Evolutionary conservation across 2,888 invertebrate genomes (phyloP).

Genomic region (Andricus curvator): DNA sequence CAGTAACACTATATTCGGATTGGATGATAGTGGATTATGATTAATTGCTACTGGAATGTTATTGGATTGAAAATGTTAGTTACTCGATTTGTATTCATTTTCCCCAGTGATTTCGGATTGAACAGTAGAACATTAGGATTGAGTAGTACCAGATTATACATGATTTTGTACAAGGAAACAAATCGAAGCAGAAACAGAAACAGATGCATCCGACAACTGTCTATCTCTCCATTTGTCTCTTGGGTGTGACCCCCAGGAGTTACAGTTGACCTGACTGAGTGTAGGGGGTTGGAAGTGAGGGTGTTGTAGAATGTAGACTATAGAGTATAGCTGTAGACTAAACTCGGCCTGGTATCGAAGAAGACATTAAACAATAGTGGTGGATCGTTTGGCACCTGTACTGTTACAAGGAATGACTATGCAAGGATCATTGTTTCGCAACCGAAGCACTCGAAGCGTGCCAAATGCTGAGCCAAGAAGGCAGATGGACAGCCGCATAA

Average conservation of each 20-base stretch:
- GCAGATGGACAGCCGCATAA: constrained; percentile 36
- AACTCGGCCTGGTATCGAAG: background rate
- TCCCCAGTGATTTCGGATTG: too few species aligned
- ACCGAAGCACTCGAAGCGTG: constrained; percentile 19
- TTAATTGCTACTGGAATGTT: too few species aligned
- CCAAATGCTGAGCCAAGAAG: constrained; percentile 34
- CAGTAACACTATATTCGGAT: too few species aligned
- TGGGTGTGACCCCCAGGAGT: background rate
- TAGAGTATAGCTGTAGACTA: background rate
- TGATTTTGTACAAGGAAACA: background rate
- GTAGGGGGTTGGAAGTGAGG: too few species aligned
- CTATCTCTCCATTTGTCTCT: background rate
- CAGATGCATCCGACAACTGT: background rate
- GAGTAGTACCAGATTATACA: too few species aligned
- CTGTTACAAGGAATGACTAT: constrained; percentile 2
- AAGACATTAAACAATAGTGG: constrained; percentile 26
- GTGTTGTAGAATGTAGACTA: background rate
- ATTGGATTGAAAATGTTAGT: too few species aligned
- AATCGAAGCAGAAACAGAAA: background rate
- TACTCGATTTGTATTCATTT: too few species aligned
- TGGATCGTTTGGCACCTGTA: constrained; percentile 31
- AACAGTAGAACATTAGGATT: too few species aligned
- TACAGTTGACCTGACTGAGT: background rate
- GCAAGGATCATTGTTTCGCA: constrained; percentile 24
- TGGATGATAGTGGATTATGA: too few species aligned